Evolutionary conservation across 2,888 invertebrate genomes (phyloP), one percentile per base, ranked within the genome.

Genomic region (Listrodromus nycthemerus): DNA sequence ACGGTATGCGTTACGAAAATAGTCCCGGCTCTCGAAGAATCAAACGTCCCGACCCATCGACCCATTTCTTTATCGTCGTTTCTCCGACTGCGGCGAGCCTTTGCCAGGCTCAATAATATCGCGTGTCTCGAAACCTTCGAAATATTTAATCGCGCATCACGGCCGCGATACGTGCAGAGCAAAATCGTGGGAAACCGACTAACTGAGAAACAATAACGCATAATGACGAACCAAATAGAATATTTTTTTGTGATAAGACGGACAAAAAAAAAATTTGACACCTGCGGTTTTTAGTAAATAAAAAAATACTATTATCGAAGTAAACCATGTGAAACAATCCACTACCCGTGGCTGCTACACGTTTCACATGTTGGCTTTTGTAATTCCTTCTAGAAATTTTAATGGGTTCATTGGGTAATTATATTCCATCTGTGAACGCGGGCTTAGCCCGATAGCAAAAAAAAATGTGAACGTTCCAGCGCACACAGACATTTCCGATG

Each of bases 131-230:
- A 76, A 79, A 76, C 48, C 66, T 41, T 63, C n/a, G 76, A 76
- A 80, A 83, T 83, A 71, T 80, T 83, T 80, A 50, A 83, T 80
- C 66, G 52, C 66, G 27, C 33, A n/a, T 24, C 66, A 71, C 37
- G 58, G 58, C 80, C 80, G 61, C 80, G 76, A 71, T 65, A 70
- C 69, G 19, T 58, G 58, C 48, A 48, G 5, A 19, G n/a, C 13
- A 6, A 1, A 24, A 55, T 13, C 33, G n/a, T 24, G 16, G 24
- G 8, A 30, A 41, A 37, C 16, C 33, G 24, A 66, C 16, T 41
- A 13, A n/a, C 13, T 13, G 27, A 10, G 1, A 30, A 61, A 30
- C 45, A 73, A 13, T 55, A 21, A 13, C 55, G 24, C 24, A 10
- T 2, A 55, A 10, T 24, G 13, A 55, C 21, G 19, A 24, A 2